Evolutionary conservation across 2,113 vertebrate species (phyloP), one percentile per base, ranked within the genome.

Genomic region (Cephalophus harveyi): DNA sequence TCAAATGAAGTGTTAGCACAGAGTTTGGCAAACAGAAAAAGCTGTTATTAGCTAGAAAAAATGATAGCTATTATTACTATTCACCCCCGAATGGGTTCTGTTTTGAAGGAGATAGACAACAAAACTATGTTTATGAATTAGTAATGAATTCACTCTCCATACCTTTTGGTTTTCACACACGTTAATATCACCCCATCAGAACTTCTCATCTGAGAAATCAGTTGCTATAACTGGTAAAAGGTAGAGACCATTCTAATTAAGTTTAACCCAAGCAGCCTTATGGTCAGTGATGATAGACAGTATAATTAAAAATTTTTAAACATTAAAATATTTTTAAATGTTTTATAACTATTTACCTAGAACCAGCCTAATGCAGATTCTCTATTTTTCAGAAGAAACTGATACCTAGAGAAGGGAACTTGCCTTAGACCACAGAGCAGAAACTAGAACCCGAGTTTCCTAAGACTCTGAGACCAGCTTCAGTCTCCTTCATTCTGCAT

Each of bases 331-430:
- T 9, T 83, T 83, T 2, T 9, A 79, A 81, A 78, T 52, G 64
- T 46, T 82, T 89, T 78, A 17, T 15, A 87, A 30, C 33, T n/a
- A 50, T 88, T 87, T 76, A 89, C 85, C 48, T 81, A 76, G 8
- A 89, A 54, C 33, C 46, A 9, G 43, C 21, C n/a, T 92, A 79
- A 92, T n/a, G 10, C n/a, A n/a, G 54, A 84, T 82, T 76, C 16
- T 55, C 16, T 54, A n/a, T 67, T 89, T 94, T 86, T 81, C n/a
- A 36, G 55, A 95, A 96, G 79, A 96, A 89, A 91, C 57, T 76
- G n/a, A 36, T 87, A 21, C 81, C 76, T 78, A 46, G 60, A 96
- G 57, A 89, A 5, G 19, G 19, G 19, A 78, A 27, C 48, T 46
- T 81, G 55, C 23, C 43, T 57, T 87, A 57, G 89, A 85, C 23